Base-by-base conservation (phyloP, 2,797 vertebrate species). In the Diplodus sargus region DNA sequence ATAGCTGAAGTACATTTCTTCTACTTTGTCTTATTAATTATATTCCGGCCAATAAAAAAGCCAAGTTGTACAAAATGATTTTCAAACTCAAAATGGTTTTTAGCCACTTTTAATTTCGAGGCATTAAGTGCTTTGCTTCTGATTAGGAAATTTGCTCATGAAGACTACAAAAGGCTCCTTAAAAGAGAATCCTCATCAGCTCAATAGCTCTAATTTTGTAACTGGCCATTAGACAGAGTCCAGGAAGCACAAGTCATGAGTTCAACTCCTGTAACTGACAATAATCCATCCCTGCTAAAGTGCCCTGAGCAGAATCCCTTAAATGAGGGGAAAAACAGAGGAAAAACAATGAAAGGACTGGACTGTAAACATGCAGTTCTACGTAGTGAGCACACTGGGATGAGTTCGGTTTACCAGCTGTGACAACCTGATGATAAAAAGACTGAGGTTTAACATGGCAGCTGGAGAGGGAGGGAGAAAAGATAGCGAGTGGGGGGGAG, bases 81-180 rank as follows among this genome's bases (percentile, higher is more conserved):
- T 63, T 78, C 18, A 45, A 15, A 15, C 49, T 74, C 45, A 30
- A 54, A 71, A 70, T 17, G 51, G 13, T 76, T 71, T 71, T 69
- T 51, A 71, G 62, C 45, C 43, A 1, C 14, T 71, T 81, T 74
- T 60, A 71, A 74, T n/a, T 52, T 17, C 45, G 14, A 59, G 17
- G 28, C 73, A 68, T 79, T 16, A 71, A 58, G 25, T 51, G 49
- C 63, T 73, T 78, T 74, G 51, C 57, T 52, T 67, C 69, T 61
- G 79, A 71, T 88, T 70, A 77, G 43, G 62, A 45, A 42, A 62
- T 82, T 66, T 69, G 54, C 39, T 76, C 45, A 58, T 12, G 9
- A 47, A 51, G 68, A 70, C 70, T n/a, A 42, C 23, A 49, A 82
- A 64, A 68, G 74, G 74, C 45, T 47, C 5, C 5, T 62, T 56